A percentile compares a stretch with the other conserved stretches of the same genome.
Conservation (phyloP, 2,888 invertebrate genomes). For the Cheilosia impressa region DNA sequence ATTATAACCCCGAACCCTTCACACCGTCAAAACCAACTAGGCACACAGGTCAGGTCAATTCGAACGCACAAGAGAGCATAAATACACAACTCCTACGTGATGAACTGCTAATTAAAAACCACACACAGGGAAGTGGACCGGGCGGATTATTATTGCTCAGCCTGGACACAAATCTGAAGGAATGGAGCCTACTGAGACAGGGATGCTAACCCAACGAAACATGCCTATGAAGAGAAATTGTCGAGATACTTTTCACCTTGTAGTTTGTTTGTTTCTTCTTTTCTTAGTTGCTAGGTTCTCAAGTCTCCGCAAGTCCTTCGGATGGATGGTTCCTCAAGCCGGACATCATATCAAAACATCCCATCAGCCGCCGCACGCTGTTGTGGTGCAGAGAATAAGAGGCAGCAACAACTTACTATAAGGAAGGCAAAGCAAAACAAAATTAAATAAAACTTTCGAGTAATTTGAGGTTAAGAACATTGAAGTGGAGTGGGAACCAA, state of each 20-base stretch:
- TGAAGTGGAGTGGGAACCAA: not conserved
- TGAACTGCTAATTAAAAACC: slow-evolving; percentile 69
- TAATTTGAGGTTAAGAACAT: slow-evolving; percentile 62
- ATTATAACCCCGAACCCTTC: not conserved
- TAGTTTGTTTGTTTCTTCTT: slow-evolving; percentile 28
- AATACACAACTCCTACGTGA: slow-evolving; percentile 57
- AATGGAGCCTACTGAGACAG: not conserved
- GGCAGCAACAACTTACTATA: not conserved
- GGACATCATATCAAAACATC: slow-evolving; percentile 8
- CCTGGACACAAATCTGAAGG: slow-evolving; percentile 6
- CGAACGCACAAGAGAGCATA: slow-evolving; percentile 24
- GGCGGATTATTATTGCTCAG: slow-evolving; percentile 29
- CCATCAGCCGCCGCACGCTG: not conserved
- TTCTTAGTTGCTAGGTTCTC: slow-evolving; percentile 48
- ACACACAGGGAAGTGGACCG: slow-evolving; percentile 20
- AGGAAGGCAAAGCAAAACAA: slow-evolving; percentile 20
- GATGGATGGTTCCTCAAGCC: slow-evolving; percentile 31
- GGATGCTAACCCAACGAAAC: slow-evolving; percentile 1
- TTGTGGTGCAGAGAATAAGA: not conserved
- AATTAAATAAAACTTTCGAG: slow-evolving; percentile 63
- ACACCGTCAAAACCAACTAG: not conserved
- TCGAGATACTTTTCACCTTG: slow-evolving; percentile 7
- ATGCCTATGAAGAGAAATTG: not conserved
- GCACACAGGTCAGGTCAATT: slow-evolving; percentile 13
- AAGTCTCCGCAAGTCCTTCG: slow-evolving; percentile 59